Conservation (phyloP, 2,113 vertebrate species). For the Gavialis gangeticus region DNA sequence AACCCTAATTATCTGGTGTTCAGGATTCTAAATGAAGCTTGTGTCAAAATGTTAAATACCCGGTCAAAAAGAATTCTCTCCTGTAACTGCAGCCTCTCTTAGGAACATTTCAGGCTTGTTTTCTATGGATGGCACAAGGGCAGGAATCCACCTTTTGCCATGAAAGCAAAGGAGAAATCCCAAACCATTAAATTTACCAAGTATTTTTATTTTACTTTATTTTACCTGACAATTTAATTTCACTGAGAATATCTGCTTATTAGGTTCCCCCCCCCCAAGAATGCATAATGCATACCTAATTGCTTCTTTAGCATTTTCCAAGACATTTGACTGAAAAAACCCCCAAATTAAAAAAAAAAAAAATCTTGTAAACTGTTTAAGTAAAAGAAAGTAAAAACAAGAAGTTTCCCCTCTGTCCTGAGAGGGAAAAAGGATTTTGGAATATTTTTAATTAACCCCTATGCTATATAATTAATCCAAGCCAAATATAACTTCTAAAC, state of each 20-base stretch:
- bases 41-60: too few relatives aligned
- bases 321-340: neutral
- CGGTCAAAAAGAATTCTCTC: too few relatives aligned
- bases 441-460: neutral
- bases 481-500: rapidly evolving
- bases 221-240: neutral
- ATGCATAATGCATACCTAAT: neutral
- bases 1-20: neutral
- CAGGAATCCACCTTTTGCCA: neutral
- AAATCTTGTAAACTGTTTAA: neutral
- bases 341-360: neutral
- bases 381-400: neutral
- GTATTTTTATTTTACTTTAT: neutral
- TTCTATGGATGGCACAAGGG: neutral
- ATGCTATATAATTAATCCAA: neutral
- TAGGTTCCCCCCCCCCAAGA: neutral
- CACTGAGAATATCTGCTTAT: neutral
- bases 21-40: neutral
- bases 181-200: neutral
- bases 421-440: neutral
- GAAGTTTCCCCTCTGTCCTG: too few relatives aligned
- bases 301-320: neutral
- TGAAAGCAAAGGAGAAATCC: neutral
- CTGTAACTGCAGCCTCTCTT: neutral
- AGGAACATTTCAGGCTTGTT: neutral